These are phyloP conservation scores for Petaurus breviceps DNA, from an alignment of 2,113 vertebrate genomes.

Conservation along the genomic window DNA sequence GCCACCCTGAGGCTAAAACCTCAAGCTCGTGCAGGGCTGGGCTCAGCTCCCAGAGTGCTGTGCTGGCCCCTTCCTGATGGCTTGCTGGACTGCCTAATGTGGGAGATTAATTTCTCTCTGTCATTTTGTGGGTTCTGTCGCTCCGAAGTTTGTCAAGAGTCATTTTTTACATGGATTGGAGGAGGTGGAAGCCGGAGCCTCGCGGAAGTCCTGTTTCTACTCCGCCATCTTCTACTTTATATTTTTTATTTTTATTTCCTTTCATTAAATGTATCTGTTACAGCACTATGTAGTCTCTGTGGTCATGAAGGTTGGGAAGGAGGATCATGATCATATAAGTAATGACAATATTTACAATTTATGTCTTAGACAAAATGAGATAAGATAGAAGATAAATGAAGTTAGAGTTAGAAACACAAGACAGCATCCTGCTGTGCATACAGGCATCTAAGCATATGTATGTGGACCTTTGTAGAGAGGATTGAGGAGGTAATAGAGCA, in stretches of 20 bases:
- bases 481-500: neutral
- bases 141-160: too few species aligned
- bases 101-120: too few species aligned
- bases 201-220: too few species aligned
- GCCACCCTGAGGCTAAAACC: too few species aligned
- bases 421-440: neutral
- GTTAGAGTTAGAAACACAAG: neutral
- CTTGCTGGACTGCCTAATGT: too few species aligned
- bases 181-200: too few species aligned
- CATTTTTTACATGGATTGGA: too few species aligned
- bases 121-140: too few species aligned
- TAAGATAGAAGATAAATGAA: neutral
- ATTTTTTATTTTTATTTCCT: neutral
- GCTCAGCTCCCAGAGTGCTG: too few species aligned
- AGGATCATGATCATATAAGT: neutral
- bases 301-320: neutral
- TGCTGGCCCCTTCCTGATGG: too few species aligned
- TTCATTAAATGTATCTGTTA: neutral
- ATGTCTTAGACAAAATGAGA: neutral
- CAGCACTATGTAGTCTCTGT: neutral
- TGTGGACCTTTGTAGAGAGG: neutral
- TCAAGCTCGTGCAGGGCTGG: too few species aligned
- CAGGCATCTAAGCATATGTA: neutral
- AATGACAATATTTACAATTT: neutral
- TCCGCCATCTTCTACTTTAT: too few species aligned